These are phyloP conservation scores for Hoplodrina blanda DNA, from an alignment of 2,888 invertebrate species.

Conservation along the genomic window DNA sequence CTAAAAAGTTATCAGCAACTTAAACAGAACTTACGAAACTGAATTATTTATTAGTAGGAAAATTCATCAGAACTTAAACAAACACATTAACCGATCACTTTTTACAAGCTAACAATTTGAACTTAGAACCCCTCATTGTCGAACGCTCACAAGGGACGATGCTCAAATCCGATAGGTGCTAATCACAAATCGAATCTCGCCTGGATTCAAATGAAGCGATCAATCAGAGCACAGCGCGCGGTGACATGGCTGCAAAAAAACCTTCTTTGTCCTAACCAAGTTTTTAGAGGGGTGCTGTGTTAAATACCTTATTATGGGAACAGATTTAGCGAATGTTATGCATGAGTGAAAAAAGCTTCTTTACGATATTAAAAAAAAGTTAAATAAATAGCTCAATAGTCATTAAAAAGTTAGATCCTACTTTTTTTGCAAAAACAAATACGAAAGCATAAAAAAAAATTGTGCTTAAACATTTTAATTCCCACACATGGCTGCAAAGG, in stretches of 20 bases:
- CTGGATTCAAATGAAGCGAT: conserved; percentile 84
- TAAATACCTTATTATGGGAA: conserved; percentile 35
- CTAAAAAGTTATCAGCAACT: background rate
- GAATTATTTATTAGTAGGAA: too few relatives aligned
- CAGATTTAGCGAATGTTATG: conserved; percentile 17
- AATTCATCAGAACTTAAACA: background rate
- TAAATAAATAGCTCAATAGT: too few relatives aligned
- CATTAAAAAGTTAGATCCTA: too few relatives aligned
- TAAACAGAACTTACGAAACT: too few relatives aligned
- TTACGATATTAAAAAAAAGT: background rate
- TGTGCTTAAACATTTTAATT: too few relatives aligned
- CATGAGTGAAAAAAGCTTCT: background rate
- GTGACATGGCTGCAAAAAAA: conserved; percentile 74
- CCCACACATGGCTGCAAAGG: too few relatives aligned
- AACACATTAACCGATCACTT: conserved; percentile 11
- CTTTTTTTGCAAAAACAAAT: too few relatives aligned
- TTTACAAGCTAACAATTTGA: conserved; percentile 45
- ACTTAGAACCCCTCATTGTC: conserved; percentile 42
- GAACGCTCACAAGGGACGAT: conserved; percentile 62
- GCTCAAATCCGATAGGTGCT: conserved; percentile 72
- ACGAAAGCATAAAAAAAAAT: too few relatives aligned
- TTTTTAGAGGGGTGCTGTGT: conserved; percentile 49
- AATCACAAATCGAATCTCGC: conserved; percentile 86
- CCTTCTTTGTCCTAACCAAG: conserved; percentile 51
- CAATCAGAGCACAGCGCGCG: conserved; percentile 83